phyloP scores from a whole-genome alignment of 2,113 vertebrate genomes.

The Damaliscus lunatus region DNA sequence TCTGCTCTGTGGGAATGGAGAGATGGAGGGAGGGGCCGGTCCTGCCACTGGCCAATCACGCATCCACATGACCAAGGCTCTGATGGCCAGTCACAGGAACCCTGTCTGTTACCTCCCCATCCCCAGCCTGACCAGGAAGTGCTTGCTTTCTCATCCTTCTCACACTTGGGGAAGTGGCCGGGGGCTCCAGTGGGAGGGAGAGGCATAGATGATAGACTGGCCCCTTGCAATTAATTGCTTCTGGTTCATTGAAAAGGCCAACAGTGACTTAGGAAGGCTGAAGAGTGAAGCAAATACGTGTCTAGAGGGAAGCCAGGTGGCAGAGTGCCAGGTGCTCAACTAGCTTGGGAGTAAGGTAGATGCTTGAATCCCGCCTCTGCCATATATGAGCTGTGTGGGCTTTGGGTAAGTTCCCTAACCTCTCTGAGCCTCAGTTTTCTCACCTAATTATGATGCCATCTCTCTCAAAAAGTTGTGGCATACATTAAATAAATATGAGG shows the following conservation, averaged over 20 bases:
- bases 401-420: background rate
- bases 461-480: background rate
- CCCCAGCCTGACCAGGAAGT: background rate
- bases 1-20: background rate
- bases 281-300: background rate
- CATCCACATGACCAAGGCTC: background rate
- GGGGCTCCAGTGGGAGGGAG: background rate
- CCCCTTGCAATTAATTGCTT: background rate
- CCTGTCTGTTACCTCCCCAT: background rate
- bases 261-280: background rate
- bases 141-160: background rate
- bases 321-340: background rate
- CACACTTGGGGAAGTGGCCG: fast-evolving
- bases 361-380: background rate
- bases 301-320: background rate
- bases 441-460: background rate
- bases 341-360: background rate
- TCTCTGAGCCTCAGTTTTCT: background rate
- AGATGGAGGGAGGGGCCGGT: background rate
- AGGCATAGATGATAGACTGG: background rate
- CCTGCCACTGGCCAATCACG: background rate
- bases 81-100: background rate
- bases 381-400: background rate
- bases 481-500: background rate
- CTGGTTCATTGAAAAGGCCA: background rate